phyloP scores from a whole-genome alignment of 2,113 vertebrate genomes.

The Tetraodon nigroviridis region DNA sequence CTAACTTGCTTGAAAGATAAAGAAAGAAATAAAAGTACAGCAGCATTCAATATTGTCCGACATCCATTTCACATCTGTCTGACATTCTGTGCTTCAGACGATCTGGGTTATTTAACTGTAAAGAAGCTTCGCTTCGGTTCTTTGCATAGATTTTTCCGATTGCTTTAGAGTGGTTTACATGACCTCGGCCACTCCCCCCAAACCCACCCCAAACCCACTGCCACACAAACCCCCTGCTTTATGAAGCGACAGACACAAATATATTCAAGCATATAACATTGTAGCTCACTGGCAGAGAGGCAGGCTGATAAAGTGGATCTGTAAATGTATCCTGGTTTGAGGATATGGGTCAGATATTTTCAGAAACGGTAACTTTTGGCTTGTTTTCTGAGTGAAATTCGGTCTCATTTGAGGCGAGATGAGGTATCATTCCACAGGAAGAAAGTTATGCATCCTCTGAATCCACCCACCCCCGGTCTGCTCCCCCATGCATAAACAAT shows the following conservation, averaged over 20 bases:
- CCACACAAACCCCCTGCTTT: not conserved
- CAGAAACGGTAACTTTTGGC: not conserved
- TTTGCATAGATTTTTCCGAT: no score
- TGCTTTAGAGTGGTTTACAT: not conserved
- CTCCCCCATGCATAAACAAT: not conserved
- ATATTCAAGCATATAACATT: no score
- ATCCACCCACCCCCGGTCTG: not conserved
- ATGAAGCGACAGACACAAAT: no score
- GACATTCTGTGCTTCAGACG: constrained; percentile 13
- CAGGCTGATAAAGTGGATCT: not conserved
- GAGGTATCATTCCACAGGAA: not conserved
- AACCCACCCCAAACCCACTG: not conserved
- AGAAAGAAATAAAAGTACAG: not conserved
- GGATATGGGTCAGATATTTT: not conserved
- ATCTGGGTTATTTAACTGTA: constrained; percentile 6
- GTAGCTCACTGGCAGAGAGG: no score
- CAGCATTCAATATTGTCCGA: not conserved
- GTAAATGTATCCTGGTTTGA: not conserved
- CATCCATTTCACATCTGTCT: constrained; percentile 1
- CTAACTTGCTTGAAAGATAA: not conserved
- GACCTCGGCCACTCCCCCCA: not conserved
- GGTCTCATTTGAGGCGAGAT: not conserved
- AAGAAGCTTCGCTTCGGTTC: constrained; percentile 1
- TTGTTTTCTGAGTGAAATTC: not conserved
- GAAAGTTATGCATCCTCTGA: constrained; percentile 1